A percentile compares a stretch with the other conserved stretches of the same genome.
Conservation (phyloP, 2,888 invertebrate species). For the Drosophila recens region DNA sequence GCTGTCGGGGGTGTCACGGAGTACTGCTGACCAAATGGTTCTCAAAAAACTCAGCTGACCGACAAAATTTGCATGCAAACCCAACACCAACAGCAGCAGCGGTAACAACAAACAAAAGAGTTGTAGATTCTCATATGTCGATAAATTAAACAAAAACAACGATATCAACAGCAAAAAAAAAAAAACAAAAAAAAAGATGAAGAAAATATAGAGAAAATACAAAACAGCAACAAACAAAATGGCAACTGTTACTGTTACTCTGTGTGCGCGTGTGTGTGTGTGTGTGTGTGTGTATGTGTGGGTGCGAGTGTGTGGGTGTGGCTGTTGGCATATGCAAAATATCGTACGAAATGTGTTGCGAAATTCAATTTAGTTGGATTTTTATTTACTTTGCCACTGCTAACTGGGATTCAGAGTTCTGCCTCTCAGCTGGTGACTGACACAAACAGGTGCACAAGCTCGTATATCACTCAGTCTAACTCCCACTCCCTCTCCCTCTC, state of each 20-base stretch:
- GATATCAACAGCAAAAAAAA: not conserved
- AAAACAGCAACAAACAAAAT: constrained; percentile 20
- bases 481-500: too few relatives aligned
- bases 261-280: too few relatives aligned
- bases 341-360: constrained; percentile 51
- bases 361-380: constrained; percentile 70
- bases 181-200: constrained; percentile 16
- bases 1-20: constrained; percentile 7
- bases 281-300: constrained; percentile 22
- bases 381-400: constrained; percentile 69
- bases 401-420: constrained; percentile 23
- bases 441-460: constrained; percentile 58
- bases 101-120: not conserved
- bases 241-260: constrained; percentile 20
- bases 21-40: constrained; percentile 34
- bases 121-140: constrained; percentile 53
- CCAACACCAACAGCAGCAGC: constrained; percentile 9
- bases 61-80: constrained; percentile 46
- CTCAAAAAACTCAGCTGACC: constrained; percentile 43
- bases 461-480: constrained; percentile 47
- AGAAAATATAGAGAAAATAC: constrained; percentile 18
- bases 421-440: constrained; percentile 38
- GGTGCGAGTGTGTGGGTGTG: constrained; percentile 43
- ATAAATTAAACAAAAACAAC: constrained; percentile 50
- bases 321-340: constrained; percentile 55